A percentile compares a stretch with the other conserved stretches of the same genome.
Conservation (phyloP, 2,113 vertebrate genomes). For the Rattus rattus region DNA sequence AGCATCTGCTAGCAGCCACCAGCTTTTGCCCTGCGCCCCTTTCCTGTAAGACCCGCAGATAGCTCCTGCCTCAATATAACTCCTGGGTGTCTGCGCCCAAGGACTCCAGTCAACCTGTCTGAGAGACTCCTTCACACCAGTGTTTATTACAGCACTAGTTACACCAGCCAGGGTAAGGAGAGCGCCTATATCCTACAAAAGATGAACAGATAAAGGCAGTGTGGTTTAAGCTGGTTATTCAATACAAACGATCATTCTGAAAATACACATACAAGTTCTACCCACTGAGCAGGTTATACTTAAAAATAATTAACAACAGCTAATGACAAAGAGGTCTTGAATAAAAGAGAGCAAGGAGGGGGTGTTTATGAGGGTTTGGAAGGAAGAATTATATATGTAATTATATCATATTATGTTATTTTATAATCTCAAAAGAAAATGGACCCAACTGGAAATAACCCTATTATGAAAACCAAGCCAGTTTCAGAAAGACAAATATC, state of each 20-base stretch:
- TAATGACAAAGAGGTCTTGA: background rate
- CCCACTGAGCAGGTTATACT: background rate
- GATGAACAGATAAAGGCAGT: background rate
- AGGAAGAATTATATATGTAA: background rate
- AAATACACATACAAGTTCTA: background rate
- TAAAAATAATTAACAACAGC: no score
- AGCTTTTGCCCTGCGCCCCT: background rate
- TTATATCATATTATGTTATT: background rate
- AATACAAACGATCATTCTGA: background rate
- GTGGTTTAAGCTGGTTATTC: background rate
- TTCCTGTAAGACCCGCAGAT: background rate
- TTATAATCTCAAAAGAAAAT: background rate
- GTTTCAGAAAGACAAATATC: background rate
- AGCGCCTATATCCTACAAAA: background rate
- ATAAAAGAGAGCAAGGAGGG: background rate
- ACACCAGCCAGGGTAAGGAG: background rate
- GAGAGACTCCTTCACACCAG: background rate
- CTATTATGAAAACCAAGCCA: background rate
- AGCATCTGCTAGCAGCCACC: background rate
- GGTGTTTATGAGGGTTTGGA: background rate
- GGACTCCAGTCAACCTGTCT: background rate
- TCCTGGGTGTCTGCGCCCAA: background rate
- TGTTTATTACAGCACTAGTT: background rate
- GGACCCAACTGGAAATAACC: background rate
- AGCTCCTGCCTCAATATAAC: background rate